Base-by-base conservation (phyloP, 2,113 vertebrate genomes). In the Campylomormyrus numenius region DNA sequence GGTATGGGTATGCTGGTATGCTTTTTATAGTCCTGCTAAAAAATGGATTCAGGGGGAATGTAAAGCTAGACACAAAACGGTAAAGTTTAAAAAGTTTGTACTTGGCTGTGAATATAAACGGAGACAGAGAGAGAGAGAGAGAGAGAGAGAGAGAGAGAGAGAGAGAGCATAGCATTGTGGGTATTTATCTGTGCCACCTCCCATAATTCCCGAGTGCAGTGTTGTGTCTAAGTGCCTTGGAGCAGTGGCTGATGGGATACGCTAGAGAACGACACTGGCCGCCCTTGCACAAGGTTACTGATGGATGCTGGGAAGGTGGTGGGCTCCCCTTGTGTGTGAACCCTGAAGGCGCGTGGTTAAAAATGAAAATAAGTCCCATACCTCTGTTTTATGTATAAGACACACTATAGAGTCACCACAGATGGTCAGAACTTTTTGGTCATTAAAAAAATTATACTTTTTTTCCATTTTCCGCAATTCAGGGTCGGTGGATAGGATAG, bases 261-360 rank as follows among this genome's bases (percentile, higher is more conserved):
- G 35, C 74, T 80, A 80, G 74, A 80, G 74, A 80, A 42, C 35
- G 74, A 42, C 31, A 42, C 74, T 42, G 74, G 5, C 35, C 2
- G 74, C 35, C 74, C 74, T 80, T 80, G 74, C 74, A 80, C 74
- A 80, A 80, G 74, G 74, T 80, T 80, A 80, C 74, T 42, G 74
- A 42, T 80, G 74, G 31, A 80, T 80, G 74, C 74, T 80, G 74
- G 74, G 74, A 80, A 80, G 74, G 74, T 80, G 35, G 74, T 80
- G 74, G 74, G 31, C 31, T 80, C 74, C 31, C 35, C 74, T 80
- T 80, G 74, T 39, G 74, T 19, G 35, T 80, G 74, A 80, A 80
- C 74, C 74, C 74, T 42, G 74, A 80, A 80, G 74, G 74, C 74
- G 74, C 31, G 35, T 42, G 74, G 74, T 39, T 80, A 80, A 80